These are phyloP conservation scores for Pristionchus exspectatus DNA, from an alignment of 2,888 invertebrate genomes.

Conservation along the genomic window DNA sequence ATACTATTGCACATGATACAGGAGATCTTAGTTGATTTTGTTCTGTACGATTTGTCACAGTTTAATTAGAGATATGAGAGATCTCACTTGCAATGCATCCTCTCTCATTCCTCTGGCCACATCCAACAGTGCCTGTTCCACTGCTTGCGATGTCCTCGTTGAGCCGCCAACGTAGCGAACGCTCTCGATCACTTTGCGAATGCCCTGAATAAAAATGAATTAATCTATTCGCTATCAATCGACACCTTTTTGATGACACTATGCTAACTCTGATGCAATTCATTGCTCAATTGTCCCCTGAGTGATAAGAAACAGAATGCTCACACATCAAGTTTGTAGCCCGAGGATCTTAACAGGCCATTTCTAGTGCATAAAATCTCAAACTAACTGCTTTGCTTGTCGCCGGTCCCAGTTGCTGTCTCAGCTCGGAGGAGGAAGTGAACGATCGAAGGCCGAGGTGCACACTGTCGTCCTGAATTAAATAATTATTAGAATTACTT, in stretches of 20 bases:
- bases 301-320: neutral
- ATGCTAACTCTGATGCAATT: too few species aligned
- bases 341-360: too few species aligned
- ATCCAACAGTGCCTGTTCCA: slow-evolving; percentile 70
- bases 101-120: slow-evolving; percentile 62
- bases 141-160: slow-evolving; percentile 72
- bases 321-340: neutral
- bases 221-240: too few species aligned
- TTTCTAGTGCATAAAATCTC: too few species aligned
- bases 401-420: slow-evolving; percentile 68
- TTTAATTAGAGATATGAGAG: neutral
- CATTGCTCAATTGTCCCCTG: neutral
- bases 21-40: neutral
- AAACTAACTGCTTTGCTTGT: slow-evolving; percentile 64
- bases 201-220: slow-evolving; percentile 59
- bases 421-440: slow-evolving; percentile 64
- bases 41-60: neutral
- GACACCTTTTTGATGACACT: too few species aligned
- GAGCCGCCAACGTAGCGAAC: slow-evolving; percentile 73
- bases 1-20: too few species aligned
- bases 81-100: slow-evolving; percentile 57
- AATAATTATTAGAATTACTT: too few species aligned
- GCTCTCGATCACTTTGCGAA: slow-evolving; percentile 67
- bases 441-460: slow-evolving; percentile 73
- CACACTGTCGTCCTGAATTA: slow-evolving; percentile 58